Conservation (phyloP, 2,113 vertebrate species). For the Podocnemis expansa region DNA sequence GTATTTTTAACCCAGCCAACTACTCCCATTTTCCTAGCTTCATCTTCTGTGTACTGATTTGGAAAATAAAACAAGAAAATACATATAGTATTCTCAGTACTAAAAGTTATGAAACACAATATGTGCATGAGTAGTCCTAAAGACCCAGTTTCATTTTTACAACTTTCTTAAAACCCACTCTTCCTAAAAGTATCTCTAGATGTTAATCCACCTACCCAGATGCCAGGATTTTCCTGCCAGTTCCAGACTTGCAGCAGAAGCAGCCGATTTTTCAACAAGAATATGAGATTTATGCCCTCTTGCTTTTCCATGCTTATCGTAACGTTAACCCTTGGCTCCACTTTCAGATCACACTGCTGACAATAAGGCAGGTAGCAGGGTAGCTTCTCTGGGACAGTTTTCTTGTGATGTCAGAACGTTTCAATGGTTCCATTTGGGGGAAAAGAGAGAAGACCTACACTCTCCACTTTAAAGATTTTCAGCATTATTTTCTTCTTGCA, state of each 20-base stretch:
- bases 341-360: rapidly evolving
- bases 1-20: conserved; percentile 97
- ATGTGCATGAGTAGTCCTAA: background rate
- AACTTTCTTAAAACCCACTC: background rate
- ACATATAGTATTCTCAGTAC: conserved; percentile 24
- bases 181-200: background rate
- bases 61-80: conserved; percentile 35
- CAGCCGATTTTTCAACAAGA: background rate
- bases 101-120: background rate
- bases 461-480: background rate
- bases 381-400: background rate
- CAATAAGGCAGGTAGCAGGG: background rate
- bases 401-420: background rate
- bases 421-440: background rate
- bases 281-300: background rate
- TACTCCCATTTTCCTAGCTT: conserved; percentile 87
- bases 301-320: background rate
- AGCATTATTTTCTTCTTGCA: background rate
- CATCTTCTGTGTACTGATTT: conserved; percentile 88
- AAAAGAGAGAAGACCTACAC: background rate
- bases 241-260: background rate
- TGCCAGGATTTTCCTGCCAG: background rate
- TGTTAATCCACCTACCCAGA: background rate
- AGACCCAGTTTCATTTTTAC: background rate
- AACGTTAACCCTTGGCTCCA: background rate